Conservation (phyloP, 2,113 vertebrate species). For the Podiceps cristatus region DNA sequence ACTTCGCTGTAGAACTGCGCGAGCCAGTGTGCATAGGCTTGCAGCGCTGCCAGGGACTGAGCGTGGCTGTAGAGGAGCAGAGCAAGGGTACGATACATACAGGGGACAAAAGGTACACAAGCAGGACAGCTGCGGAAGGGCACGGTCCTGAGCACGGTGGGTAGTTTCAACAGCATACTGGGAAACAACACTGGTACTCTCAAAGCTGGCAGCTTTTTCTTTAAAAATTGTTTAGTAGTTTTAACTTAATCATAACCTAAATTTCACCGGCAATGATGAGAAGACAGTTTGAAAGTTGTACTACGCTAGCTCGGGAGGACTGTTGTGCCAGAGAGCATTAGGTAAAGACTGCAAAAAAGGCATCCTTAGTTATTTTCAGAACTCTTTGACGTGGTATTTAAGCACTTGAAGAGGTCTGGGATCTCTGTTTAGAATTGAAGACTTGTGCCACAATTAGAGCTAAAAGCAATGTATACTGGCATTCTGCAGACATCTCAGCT, state of each 20-base stretch:
- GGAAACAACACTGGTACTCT: accelerated
- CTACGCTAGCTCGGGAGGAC: background rate
- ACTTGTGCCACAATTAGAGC: background rate
- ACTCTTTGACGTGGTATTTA: too few relatives aligned
- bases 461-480: background rate
- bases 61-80: constrained; percentile 83
- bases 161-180: accelerated
- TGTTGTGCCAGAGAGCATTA: background rate
- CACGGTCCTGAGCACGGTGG: background rate
- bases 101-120: accelerated
- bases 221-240: background rate
- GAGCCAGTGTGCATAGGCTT: constrained; percentile 96
- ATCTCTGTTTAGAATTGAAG: background rate
- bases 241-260: background rate
- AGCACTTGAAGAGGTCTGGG: background rate
- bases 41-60: constrained; percentile 94
- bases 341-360: background rate
- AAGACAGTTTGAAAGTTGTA: background rate
- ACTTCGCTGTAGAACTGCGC: constrained; percentile 95
- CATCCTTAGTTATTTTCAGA: background rate
- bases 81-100: background rate
- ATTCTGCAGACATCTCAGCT: background rate
- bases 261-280: background rate
- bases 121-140: background rate
- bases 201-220: background rate